A percentile compares a stretch with the other conserved stretches of the same genome.
phyloP scores from a whole-genome alignment of 2,888 invertebrate genomes.

The Resseliella maxima region DNA sequence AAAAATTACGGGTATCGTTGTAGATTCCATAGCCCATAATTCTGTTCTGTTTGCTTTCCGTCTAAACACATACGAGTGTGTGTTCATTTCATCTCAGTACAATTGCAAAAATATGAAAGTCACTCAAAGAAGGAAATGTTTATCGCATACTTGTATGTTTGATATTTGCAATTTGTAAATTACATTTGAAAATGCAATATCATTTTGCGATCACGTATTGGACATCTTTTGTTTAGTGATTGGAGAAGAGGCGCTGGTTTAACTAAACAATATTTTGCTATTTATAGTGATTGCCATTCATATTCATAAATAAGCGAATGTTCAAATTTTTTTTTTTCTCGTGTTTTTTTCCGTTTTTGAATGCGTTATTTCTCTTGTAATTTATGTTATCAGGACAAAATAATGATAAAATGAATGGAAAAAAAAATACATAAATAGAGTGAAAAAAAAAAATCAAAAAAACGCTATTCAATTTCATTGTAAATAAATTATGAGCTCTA shows the following conservation, averaged over 20 bases:
- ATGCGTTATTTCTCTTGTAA: no score
- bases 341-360: no score
- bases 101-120: not conserved
- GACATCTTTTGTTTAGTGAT: not conserved
- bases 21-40: not conserved
- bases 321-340: no score
- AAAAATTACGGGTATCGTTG: not conserved
- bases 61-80: not conserved
- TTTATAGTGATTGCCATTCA: not conserved
- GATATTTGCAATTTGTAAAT: not conserved
- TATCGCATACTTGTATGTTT: not conserved
- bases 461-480: no score
- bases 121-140: not conserved
- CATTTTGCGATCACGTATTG: not conserved
- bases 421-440: no score
- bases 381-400: not conserved
- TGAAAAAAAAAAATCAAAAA: no score
- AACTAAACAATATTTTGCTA: not conserved
- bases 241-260: slow-evolving; percentile 9
- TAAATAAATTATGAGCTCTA: no score
- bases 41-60: slow-evolving; percentile 40
- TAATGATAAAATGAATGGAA: not conserved
- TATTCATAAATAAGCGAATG: no score
- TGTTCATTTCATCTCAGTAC: not conserved
- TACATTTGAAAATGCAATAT: not conserved